Conservation (phyloP, 2,888 invertebrate species). For the Plagodis dolabraria region DNA sequence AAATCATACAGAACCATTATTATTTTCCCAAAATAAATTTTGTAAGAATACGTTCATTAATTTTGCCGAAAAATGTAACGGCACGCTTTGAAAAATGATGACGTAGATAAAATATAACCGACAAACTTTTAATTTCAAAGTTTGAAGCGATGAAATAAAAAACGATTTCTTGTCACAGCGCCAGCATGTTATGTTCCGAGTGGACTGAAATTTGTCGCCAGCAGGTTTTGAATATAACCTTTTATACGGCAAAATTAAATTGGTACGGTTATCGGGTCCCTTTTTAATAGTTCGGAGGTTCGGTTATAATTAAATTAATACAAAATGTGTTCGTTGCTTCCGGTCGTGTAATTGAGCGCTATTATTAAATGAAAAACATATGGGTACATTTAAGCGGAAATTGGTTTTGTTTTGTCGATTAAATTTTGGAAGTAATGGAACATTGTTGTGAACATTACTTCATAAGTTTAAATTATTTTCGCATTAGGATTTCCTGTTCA, state of each 20-base stretch:
- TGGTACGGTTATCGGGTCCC: constrained; percentile 15
- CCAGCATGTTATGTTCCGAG: constrained; percentile 42
- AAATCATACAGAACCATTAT: too few species aligned
- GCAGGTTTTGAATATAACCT: constrained; percentile 37
- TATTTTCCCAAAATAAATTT: not conserved
- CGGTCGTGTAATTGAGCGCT: constrained; percentile 13
- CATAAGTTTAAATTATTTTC: too few species aligned
- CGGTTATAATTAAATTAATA: constrained; percentile 20
- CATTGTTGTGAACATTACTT: too few species aligned
- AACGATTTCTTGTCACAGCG: constrained; percentile 50
- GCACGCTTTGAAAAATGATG: constrained; percentile 24
- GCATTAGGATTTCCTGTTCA: too few species aligned
- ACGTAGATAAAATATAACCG: constrained; percentile 23
- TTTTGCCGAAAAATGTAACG: constrained; percentile 7
- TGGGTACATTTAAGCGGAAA: too few species aligned
- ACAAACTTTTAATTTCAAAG: constrained; percentile 37
- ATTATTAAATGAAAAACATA: not conserved
- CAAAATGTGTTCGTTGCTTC: constrained; percentile 16
- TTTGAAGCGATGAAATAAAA: constrained; percentile 33
- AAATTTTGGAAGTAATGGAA: too few species aligned
- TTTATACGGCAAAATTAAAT: constrained; percentile 36
- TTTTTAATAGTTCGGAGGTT: constrained; percentile 34
- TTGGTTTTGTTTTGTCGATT: too few species aligned
- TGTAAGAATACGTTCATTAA: not conserved
- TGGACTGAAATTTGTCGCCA: constrained; percentile 33